phyloP scores from a whole-genome alignment of 2,797 vertebrate species.

The Neoniphon sammara region DNA sequence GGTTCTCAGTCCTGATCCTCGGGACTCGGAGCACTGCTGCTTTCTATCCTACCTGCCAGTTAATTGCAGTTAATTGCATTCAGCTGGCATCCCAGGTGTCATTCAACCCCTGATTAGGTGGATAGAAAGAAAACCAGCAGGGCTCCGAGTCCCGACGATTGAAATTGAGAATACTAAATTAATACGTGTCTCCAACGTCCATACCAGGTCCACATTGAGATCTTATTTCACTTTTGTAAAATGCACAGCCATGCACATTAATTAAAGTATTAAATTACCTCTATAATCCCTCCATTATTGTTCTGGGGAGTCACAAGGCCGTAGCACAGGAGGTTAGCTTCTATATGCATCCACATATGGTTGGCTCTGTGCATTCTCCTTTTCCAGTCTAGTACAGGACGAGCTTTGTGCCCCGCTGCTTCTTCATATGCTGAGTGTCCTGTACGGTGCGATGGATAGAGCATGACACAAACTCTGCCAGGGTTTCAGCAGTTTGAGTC shows the following conservation, averaged over 20 bases:
- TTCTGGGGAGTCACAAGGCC: not conserved
- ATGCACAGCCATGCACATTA: too few relatives aligned
- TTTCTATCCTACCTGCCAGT: constrained; percentile 5
- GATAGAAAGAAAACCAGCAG: constrained; percentile 44
- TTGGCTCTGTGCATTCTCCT: not conserved
- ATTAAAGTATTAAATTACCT: not conserved
- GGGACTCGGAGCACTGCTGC: constrained; percentile 30
- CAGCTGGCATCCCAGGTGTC: constrained; percentile 39
- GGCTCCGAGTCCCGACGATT: constrained; percentile 1
- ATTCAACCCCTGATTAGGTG: constrained; percentile 33
- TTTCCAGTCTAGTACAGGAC: constrained; percentile 10
- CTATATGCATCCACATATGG: constrained; percentile 1
- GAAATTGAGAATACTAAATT: not conserved
- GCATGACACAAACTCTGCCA: constrained; percentile 43
- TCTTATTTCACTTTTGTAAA: too few relatives aligned
- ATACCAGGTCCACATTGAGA: not conserved
- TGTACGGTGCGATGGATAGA: constrained; percentile 2
- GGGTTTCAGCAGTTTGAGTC: constrained; percentile 51
- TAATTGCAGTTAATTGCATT: constrained; percentile 51
- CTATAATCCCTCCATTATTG: not conserved
- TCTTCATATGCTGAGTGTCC: constrained; percentile 60
- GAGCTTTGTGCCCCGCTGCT: constrained; percentile 49
- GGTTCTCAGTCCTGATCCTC: too few relatives aligned
- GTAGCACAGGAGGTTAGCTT: not conserved
- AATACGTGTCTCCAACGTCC: not conserved